Evolutionary conservation across 2,888 invertebrate species (phyloP).

Genomic region (Perizoma affinitatum): DNA sequence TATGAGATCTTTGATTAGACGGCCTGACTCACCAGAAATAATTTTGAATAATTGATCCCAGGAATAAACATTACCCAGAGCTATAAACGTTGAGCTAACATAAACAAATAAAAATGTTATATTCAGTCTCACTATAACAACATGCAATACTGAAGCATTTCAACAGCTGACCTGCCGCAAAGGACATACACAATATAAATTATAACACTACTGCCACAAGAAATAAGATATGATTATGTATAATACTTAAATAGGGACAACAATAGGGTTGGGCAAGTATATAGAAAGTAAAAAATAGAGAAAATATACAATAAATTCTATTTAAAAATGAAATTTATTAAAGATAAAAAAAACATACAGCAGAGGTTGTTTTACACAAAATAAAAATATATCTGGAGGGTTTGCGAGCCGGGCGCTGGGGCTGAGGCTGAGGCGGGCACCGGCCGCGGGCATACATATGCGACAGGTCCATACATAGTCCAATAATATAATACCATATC

Average conservation of each 20-base stretch:
- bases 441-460: constrained; percentile 65
- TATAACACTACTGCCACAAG: constrained; percentile 80
- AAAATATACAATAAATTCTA: constrained; percentile 82
- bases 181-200: constrained; percentile 68
- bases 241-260: constrained; percentile 76
- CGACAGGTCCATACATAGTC: constrained; percentile 81
- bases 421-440: constrained; percentile 56
- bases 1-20: constrained; percentile 58
- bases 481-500: constrained; percentile 81
- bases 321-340: constrained; percentile 84
- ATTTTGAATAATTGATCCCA: constrained; percentile 61
- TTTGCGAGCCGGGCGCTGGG: constrained; percentile 51
- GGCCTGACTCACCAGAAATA: constrained; percentile 69
- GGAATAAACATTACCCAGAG: constrained; percentile 66
- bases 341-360: constrained; percentile 78
- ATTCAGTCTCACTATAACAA: constrained; percentile 69
- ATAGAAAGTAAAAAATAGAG: constrained; percentile 79
- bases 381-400: constrained; percentile 82
- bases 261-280: constrained; percentile 66
- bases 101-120: constrained; percentile 79
- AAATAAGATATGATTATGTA: constrained; percentile 66
- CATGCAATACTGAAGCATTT: constrained; percentile 78
- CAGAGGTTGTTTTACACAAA: constrained; percentile 82
- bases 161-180: constrained; percentile 70
- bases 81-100: constrained; percentile 68